Conservation (phyloP, 2,797 vertebrate genomes). For the Neopelma chrysocephalum region DNA sequence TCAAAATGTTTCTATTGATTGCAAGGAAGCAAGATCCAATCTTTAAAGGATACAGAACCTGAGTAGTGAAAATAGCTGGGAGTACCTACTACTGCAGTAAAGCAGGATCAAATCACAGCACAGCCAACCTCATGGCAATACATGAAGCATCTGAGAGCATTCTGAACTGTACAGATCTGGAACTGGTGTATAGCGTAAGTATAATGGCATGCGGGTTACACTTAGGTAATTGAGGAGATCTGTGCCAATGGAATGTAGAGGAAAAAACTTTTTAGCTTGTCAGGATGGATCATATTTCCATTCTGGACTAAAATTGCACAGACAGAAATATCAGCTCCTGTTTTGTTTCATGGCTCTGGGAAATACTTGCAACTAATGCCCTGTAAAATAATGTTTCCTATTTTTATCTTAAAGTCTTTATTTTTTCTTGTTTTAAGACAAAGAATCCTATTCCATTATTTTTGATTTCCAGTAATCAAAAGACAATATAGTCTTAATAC, state of each 20-base stretch:
- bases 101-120: conserved; percentile 9
- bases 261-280: conserved; percentile 51
- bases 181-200: not conserved
- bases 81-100: not conserved
- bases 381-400: not conserved
- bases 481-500: not conserved
- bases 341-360: not conserved
- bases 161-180: conserved; percentile 43
- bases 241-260: conserved; percentile 9
- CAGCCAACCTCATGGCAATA: not conserved
- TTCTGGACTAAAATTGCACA: conserved; percentile 24
- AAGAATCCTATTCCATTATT: not conserved
- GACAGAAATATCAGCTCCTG: conserved; percentile 32
- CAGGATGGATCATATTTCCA: conserved; percentile 32
- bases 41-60: not conserved
- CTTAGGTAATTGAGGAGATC: conserved; percentile 21
- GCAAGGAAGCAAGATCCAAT: not conserved
- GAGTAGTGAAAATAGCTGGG: not conserved
- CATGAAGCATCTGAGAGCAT: not conserved
- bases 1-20: not conserved
- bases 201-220: conserved; percentile 56
- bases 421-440: not conserved
- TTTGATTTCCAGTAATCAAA: not conserved
- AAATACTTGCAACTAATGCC: not conserved
- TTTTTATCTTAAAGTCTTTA: not conserved